Evolutionary conservation across 2,888 invertebrate species (phyloP).

Genomic region (Lucinisca nassula): DNA sequence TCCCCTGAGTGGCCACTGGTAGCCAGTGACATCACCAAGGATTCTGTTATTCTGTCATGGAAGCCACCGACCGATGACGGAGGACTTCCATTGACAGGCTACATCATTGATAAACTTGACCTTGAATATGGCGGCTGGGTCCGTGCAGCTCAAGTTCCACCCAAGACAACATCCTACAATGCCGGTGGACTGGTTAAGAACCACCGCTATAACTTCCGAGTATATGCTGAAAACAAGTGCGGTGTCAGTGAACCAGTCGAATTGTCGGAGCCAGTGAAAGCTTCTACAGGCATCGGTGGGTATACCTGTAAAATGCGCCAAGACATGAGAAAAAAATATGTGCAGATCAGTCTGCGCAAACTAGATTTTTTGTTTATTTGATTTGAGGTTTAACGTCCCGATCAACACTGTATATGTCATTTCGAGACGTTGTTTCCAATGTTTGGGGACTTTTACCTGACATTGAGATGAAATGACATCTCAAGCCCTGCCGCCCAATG

Average conservation of each 20-base stretch:
- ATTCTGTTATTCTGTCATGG: conserved; percentile 86
- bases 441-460: no score
- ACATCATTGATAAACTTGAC: conserved; percentile 84
- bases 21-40: conserved; percentile 75
- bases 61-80: conserved; percentile 85
- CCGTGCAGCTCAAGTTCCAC: conserved; percentile 76
- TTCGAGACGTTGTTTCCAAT: no score
- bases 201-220: conserved; percentile 85
- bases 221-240: conserved; percentile 87
- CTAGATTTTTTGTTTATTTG: no score
- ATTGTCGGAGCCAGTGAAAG: conserved; percentile 91
- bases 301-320: conserved; percentile 79
- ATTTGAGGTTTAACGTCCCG: no score
- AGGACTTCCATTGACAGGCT: conserved; percentile 85
- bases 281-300: conserved; percentile 91
- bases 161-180: conserved; percentile 65
- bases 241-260: conserved; percentile 90
- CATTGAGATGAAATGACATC: no score
- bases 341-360: no score
- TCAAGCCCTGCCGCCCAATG: no score
- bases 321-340: background rate
- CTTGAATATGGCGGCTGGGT: conserved; percentile 82
- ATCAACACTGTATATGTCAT: no score
- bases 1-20: conserved; percentile 81
- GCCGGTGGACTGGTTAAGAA: conserved; percentile 77